phyloP scores from a whole-genome alignment of 1,140 invertebrate species.

The Drosophila nikananu region DNA sequence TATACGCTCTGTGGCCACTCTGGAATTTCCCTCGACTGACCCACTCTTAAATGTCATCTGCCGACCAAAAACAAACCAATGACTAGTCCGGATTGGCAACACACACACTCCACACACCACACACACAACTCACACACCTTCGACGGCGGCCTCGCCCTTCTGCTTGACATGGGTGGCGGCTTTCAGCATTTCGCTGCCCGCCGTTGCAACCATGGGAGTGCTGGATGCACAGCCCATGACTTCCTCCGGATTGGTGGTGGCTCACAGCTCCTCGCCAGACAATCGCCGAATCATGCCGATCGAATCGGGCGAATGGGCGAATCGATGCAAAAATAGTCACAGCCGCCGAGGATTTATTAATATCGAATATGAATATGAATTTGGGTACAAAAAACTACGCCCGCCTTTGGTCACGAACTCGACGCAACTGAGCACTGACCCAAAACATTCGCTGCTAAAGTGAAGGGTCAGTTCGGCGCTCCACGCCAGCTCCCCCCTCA shows the following conservation, averaged over 20 bases:
- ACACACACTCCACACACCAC: slow-evolving; percentile 11
- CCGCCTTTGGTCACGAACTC: slow-evolving; percentile 77
- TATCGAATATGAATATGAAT: slow-evolving; percentile 62
- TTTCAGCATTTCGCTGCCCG: slow-evolving; percentile 83
- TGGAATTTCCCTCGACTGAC: slow-evolving; percentile 8
- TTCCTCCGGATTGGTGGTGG: slow-evolving; percentile 23
- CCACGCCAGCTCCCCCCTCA: background rate
- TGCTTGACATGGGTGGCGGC: slow-evolving; percentile 80
- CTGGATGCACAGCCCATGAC: slow-evolving; percentile 84
- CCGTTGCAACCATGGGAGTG: slow-evolving; percentile 81
- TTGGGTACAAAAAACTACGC: slow-evolving; percentile 57
- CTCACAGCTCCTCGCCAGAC: slow-evolving; percentile 18
- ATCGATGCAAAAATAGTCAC: slow-evolving; percentile 24
- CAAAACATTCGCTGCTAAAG: slow-evolving; percentile 60
- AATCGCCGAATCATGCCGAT: slow-evolving; percentile 62
- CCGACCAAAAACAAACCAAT: slow-evolving; percentile 24
- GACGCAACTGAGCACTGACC: slow-evolving; percentile 80
- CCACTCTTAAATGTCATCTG: slow-evolving; percentile 69
- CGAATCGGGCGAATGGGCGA: slow-evolving; percentile 16
- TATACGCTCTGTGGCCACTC: background rate
- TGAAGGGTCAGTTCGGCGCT: slow-evolving; percentile 67
- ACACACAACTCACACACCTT: slow-evolving; percentile 62
- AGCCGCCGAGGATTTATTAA: slow-evolving; percentile 39
- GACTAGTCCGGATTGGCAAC: slow-evolving; percentile 16
- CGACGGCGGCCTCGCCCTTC: slow-evolving; percentile 73